Base-by-base conservation (phyloP, 2,797 vertebrate genomes). In the Smutsia temminckii region DNA sequence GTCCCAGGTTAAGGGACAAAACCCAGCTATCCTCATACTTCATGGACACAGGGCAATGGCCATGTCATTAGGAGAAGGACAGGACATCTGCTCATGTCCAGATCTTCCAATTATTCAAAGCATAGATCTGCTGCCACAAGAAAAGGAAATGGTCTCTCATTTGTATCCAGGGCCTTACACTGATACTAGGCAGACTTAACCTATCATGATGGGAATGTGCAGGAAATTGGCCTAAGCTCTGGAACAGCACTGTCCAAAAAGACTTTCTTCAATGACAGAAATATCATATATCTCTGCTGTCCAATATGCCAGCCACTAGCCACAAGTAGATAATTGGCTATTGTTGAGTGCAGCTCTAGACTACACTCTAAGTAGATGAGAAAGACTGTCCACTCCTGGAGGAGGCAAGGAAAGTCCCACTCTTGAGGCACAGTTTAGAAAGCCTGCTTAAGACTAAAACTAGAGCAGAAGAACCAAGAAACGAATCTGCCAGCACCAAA, bases 201-300 rank as follows among this genome's bases (percentile, higher is more conserved):
- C 10, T 55, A 57, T 25, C 53, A 64, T 57, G 51, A 88, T 87
- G 37, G 55, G 63, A 88, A 91, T 64, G n/a, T 63, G 40, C 37
- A 88, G 57, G 32, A 88, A 77, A 71, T 4, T 91, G 55, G n/a
- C 16, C 27, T 46, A 55, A 88, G 51, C 21, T 85, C 42, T 42
- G 18, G 40, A 93, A 25, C 7, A 93, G 29, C 23, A 29, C 23
- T 80, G 10, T 85, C n/a, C 74, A 57, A 78, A 18, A 79, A 16
- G 49, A 79, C 80, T 64, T 71, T 93, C 64, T 57, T 85, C n/a
- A 84, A 68, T 37, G 59, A 90, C 18, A 90, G 75, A 85, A 85
- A 49, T 80, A 93, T 66, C 72, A 29, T 80, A 20, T 34, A 66
- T 74, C 13, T 85, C 12, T 92, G 46, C 61, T 92, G 37, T 85